phyloP scores from a whole-genome alignment of 2,888 invertebrate species.

The Helleia helle region DNA sequence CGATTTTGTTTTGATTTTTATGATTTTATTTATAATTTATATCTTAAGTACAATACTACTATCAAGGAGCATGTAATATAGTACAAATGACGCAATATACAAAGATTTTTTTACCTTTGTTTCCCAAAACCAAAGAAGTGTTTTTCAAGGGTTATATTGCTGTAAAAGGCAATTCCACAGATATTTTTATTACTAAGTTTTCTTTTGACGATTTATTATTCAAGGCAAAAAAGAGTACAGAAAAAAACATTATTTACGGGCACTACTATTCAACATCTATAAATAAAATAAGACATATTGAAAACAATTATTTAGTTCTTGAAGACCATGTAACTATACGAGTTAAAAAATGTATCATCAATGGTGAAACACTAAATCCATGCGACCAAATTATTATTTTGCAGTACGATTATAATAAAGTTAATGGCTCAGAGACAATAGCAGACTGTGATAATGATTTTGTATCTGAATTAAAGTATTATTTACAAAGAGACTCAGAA shows the following conservation, averaged over 20 bases:
- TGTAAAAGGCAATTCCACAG: slow-evolving; percentile 26
- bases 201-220: slow-evolving; percentile 22
- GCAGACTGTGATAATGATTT: slow-evolving; percentile 30
- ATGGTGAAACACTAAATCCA: slow-evolving; percentile 27
- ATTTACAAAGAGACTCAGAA: slow-evolving; percentile 33
- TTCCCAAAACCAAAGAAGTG: slow-evolving; percentile 24
- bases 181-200: slow-evolving; percentile 40
- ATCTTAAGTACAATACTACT: no score
- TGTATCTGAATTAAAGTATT: slow-evolving; percentile 37
- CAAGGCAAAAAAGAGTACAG: slow-evolving; percentile 16
- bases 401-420: slow-evolving; percentile 45
- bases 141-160: slow-evolving; percentile 41
- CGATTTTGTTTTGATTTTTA: no score
- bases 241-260: slow-evolving; percentile 34
- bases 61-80: no score
- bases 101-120: slow-evolving; percentile 38
- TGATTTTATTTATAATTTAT: no score
- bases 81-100: slow-evolving; percentile 24
- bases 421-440: slow-evolving; percentile 47
- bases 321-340: slow-evolving; percentile 11
- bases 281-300: slow-evolving; percentile 18
- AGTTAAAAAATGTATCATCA: slow-evolving; percentile 33
- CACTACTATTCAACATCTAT: slow-evolving; percentile 25
- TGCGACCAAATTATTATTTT: slow-evolving; percentile 38
- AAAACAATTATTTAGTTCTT: slow-evolving; percentile 16